A percentile compares a stretch with the other conserved stretches of the same genome.
phyloP scores from a whole-genome alignment of 1,140 invertebrate genomes.

The Hesperophylax magnus region DNA sequence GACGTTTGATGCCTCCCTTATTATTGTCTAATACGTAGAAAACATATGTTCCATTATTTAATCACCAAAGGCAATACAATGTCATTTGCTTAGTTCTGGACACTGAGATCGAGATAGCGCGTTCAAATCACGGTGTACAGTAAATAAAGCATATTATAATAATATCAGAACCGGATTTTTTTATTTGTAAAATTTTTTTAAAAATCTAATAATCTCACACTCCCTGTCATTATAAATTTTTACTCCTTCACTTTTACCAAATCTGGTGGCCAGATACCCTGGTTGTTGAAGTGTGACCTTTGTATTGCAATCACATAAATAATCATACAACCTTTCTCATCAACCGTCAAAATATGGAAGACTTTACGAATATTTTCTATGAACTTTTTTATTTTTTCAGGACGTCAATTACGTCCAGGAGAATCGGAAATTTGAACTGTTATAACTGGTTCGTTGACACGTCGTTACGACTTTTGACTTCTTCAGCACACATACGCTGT shows the following conservation, averaged over 20 bases:
- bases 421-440: background rate
- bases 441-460: conserved; percentile 27
- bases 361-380: background rate
- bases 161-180: no score
- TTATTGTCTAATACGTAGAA: no score
- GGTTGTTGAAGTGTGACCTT: background rate
- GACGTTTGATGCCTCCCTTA: no score
- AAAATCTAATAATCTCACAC: no score
- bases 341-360: background rate
- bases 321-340: background rate
- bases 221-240: background rate
- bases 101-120: no score
- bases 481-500: background rate
- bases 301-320: background rate
- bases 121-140: no score
- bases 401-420: conserved; percentile 1
- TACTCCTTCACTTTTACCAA: background rate
- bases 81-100: no score
- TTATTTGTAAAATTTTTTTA: no score
- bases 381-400: background rate
- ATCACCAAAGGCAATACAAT: no score
- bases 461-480: background rate
- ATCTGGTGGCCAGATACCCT: background rate
- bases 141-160: no score
- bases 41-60: no score